A percentile compares a stretch with the other conserved stretches of the same genome.
Evolutionary conservation across 2,113 vertebrate genomes (phyloP).

Genomic region (Pygoscelis adeliae): DNA sequence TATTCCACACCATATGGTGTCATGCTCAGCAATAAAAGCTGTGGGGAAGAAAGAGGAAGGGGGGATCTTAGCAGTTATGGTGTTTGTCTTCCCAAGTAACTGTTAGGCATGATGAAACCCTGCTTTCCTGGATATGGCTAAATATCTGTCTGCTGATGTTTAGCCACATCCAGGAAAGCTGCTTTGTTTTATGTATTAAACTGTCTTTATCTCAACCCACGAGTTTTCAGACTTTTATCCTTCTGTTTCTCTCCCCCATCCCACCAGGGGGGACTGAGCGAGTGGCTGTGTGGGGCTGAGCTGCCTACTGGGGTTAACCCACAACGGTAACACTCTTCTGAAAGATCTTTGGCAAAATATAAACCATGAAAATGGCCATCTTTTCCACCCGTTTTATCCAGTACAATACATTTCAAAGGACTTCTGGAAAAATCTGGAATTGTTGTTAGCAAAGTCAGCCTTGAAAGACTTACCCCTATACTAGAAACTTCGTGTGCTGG

Average conservation of each 20-base stretch:
- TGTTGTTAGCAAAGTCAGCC: not conserved
- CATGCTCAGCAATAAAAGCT: not conserved
- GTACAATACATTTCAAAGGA: not conserved
- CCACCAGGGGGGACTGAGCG: fast-evolving
- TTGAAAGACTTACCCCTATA: not conserved
- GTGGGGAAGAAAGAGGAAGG: not conserved
- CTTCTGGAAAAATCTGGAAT: not conserved
- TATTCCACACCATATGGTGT: not conserved
- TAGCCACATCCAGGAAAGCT: not conserved
- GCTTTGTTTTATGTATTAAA: not conserved
- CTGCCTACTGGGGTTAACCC: not conserved
- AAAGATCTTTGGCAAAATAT: not conserved
- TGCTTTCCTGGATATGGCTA: not conserved
- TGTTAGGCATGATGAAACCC: fast-evolving
- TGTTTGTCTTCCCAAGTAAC: not conserved
- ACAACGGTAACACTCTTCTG: not conserved
- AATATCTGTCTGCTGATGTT: not conserved
- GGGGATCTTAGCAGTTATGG: fast-evolving
- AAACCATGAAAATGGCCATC: not conserved
- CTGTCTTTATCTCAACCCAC: not conserved
- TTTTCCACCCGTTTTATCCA: not conserved
- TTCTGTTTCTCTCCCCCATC: not conserved
- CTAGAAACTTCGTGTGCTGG: not conserved
- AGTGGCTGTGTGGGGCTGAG: not conserved
- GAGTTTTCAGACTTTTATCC: not conserved